phyloP scores from a whole-genome alignment of 2,888 invertebrate species.

The Chironomus tentans region DNA sequence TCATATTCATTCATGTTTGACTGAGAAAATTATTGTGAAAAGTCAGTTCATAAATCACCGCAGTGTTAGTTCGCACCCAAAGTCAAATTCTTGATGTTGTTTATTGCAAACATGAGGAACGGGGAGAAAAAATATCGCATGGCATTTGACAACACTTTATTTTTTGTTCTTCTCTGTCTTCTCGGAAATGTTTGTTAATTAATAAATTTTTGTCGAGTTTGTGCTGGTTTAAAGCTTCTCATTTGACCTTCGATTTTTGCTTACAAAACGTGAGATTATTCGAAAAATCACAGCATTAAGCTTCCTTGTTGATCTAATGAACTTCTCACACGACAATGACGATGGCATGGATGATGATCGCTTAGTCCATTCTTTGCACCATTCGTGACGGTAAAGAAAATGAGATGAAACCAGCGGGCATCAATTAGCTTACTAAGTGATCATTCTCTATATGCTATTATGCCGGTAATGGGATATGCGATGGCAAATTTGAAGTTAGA shows the following conservation, averaged over 20 bases:
- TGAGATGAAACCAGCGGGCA: not conserved
- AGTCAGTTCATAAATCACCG: constrained; percentile 9
- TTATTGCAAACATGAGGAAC: not conserved
- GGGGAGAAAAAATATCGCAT: too few relatives aligned
- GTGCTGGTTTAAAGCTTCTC: too few relatives aligned
- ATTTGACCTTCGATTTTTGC: not conserved
- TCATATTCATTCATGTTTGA: not conserved
- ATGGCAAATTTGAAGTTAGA: not conserved
- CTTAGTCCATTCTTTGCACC: not conserved
- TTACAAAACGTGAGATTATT: not conserved
- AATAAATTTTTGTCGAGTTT: too few relatives aligned
- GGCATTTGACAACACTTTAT: too few relatives aligned
- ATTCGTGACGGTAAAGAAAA: not conserved
- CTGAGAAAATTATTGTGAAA: not conserved
- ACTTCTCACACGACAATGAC: not conserved
- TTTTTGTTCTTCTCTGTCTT: too few relatives aligned
- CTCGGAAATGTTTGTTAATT: too few relatives aligned
- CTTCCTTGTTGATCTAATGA: not conserved
- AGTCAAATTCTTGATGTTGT: not conserved
- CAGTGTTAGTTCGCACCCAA: not conserved
- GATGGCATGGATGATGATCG: not conserved
- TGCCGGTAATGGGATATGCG: not conserved
- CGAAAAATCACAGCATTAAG: not conserved
- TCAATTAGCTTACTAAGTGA: not conserved
- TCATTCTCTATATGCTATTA: not conserved